These are phyloP conservation scores for Tyria jacobaeae DNA, from an alignment of 2,888 invertebrate species.

Conservation along the genomic window DNA sequence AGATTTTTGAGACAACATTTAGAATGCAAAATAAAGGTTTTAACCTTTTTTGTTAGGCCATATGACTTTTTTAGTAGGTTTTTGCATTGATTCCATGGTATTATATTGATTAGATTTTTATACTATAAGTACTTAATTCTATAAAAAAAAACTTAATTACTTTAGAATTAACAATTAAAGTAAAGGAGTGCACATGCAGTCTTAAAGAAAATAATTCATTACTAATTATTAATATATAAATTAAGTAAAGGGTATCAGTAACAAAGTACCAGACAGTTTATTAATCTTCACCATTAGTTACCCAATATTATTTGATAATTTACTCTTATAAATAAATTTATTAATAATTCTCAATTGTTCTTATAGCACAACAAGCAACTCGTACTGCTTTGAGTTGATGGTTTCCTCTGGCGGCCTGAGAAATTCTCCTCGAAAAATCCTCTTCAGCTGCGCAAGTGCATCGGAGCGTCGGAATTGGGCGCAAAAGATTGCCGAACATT, in stretches of 20 bases:
- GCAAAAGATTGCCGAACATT: slow-evolving; percentile 91
- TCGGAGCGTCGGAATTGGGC: slow-evolving; percentile 90
- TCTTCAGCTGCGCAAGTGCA: slow-evolving; percentile 85
- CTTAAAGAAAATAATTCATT: too few relatives aligned
- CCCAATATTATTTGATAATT: neutral
- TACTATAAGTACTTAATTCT: too few relatives aligned
- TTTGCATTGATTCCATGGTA: too few relatives aligned
- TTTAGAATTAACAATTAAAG: too few relatives aligned
- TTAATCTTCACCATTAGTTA: neutral
- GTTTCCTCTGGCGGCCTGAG: slow-evolving; percentile 70
- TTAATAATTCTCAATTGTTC: slow-evolving; percentile 16
- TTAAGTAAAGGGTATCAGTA: neutral
- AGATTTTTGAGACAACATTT: too few relatives aligned
- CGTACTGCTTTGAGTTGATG: slow-evolving; percentile 88
- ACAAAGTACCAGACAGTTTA: neutral
- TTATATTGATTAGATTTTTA: too few relatives aligned
- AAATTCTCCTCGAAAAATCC: slow-evolving; percentile 79
- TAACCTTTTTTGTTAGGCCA: too few relatives aligned
- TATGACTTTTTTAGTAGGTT: too few relatives aligned
- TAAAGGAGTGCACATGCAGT: too few relatives aligned
- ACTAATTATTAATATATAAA: neutral
- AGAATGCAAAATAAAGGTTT: too few relatives aligned
- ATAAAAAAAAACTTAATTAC: too few relatives aligned
- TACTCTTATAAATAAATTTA: neutral
- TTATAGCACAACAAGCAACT: slow-evolving; percentile 81